Evolutionary conservation across 1,140 invertebrate genomes (phyloP), one percentile per base, ranked within the genome.

Genomic region (Cherax destructor): DNA sequence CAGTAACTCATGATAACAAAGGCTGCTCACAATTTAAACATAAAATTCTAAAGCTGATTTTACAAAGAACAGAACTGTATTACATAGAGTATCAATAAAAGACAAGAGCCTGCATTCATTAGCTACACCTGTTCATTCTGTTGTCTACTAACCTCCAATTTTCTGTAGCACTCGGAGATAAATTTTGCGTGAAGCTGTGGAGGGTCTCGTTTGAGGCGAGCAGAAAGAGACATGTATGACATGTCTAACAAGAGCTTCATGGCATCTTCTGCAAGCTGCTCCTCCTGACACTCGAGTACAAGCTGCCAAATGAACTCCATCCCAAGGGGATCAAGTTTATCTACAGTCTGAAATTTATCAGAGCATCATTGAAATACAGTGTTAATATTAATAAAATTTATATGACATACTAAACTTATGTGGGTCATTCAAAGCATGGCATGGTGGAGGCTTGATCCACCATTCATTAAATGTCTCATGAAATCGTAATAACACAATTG

Each of bases 261-360:
- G 18, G 95, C 95, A 59, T 94, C 92, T 79, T 95, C 94, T 52
- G 95, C 95, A 56, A 96, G 95, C 9, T 93, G 93, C 78, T 95
- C 95, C 79, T 95, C 94, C 24, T 93, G 93, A 56, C 94, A 94
- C 86, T 95, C 94, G 7, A 95, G 94, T 92, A 95, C 95, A 50
- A 95, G 93, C 93, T 95, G 94, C 95, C 95, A 96, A 47, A 96
- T 94, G 91, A 95, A 95, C 76, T 95, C 95, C 81, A 95, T 83
- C 30, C 95, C 95, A 86, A 95, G 92, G 10, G 95, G 94, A 13
- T 95, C 95, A 61, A 94, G 86, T 85, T 95, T 95, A 91, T 95
- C 95, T n/a, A 95, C 95, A 90, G 94, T 93, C 95, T 95, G 93
- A 11, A 92, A 93, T 93, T 87, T 76, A 92, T 85, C 65, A 80